Conservation (phyloP, 1,140 invertebrate species). For the Agrilus planipennis region DNA sequence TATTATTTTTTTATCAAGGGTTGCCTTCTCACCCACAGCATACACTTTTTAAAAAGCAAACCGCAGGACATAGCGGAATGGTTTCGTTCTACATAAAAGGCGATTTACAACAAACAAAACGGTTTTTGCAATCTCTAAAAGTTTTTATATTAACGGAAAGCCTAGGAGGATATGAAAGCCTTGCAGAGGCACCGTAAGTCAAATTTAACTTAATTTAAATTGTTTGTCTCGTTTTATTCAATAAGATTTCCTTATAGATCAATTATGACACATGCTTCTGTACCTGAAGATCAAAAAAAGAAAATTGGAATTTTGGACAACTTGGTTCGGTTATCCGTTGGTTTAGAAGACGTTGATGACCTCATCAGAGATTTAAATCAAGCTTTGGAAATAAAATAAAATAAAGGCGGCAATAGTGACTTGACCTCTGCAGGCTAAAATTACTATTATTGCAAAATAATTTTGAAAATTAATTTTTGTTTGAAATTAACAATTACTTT, state of each 20-base stretch:
- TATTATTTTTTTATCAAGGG: constrained; percentile 38
- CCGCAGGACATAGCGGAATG: constrained; percentile 85
- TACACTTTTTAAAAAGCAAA: constrained; percentile 70
- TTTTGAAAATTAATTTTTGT: background rate
- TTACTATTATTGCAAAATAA: background rate
- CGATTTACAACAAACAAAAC: constrained; percentile 56
- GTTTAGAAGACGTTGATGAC: constrained; percentile 79
- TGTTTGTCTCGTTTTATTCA: too few species aligned
- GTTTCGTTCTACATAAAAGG: constrained; percentile 82
- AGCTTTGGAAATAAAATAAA: constrained; percentile 45
- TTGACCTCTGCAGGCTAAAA: too few species aligned
- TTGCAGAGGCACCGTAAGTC: constrained; percentile 75
- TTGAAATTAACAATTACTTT: background rate
- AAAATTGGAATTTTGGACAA: constrained; percentile 76
- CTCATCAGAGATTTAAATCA: constrained; percentile 79
- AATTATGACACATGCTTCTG: constrained; percentile 72
- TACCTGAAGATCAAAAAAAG: constrained; percentile 56
- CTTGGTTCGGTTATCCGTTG: constrained; percentile 82
- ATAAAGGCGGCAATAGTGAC: too few species aligned
- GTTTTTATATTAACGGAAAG: constrained; percentile 85
- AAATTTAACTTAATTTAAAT: too few species aligned
- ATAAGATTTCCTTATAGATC: constrained; percentile 40
- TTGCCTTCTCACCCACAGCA: constrained; percentile 88
- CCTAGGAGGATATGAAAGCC: constrained; percentile 90
- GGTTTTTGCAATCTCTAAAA: constrained; percentile 68